Evolutionary conservation across 2,113 vertebrate genomes (phyloP), one percentile per base, ranked within the genome.

Genomic region (Catagonus wagneri): DNA sequence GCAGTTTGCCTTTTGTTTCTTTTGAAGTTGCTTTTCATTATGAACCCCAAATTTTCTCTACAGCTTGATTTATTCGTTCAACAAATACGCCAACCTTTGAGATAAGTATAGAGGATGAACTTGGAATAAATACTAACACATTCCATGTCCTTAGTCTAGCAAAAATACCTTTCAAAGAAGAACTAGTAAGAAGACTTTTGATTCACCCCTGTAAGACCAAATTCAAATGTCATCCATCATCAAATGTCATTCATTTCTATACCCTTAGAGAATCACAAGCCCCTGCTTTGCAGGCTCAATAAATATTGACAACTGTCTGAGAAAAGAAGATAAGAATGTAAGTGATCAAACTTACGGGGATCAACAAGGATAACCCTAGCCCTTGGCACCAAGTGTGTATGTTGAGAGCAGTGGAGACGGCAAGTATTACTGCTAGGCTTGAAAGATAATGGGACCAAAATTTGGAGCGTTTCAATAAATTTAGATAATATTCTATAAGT

Each of bases 11-110:
- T 11, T 36, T 83, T 17, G 36, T 25, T 76, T 14, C 14, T 56
- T 78, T n/a, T 76, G 58, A 39, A 90, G 8, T 63, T 93, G 11
- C 60, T 86, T 94, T 94, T 89, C 36, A 91, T 72, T 84, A 85
- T 54, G 87, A 83, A 83, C 32, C 32, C 88, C 74, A 86, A 58
- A 15, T 83, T 85, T 91, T 86, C 85, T 94, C 66, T 85, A 69
- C 0, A 86, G 50, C 16, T 29, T 69, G 25, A 78, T 79, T 95
- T 7, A 29, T 34, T 93, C 85, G 66, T 89, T 93, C 66, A 89
- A 79, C 25, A 83, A 86, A 78, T 36, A 79, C 60, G 44, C 16
- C 75, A 75, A 60, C 32, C 63, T 86, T 68, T 23, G 15, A 97
- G 58, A 27, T 27, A 61, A 34, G 13, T 34, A 71, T 1, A 76